A percentile compares a stretch with the other conserved stretches of the same genome.
Conservation (phyloP, 2,797 vertebrate genomes). For the Pelodytes ibericus region DNA sequence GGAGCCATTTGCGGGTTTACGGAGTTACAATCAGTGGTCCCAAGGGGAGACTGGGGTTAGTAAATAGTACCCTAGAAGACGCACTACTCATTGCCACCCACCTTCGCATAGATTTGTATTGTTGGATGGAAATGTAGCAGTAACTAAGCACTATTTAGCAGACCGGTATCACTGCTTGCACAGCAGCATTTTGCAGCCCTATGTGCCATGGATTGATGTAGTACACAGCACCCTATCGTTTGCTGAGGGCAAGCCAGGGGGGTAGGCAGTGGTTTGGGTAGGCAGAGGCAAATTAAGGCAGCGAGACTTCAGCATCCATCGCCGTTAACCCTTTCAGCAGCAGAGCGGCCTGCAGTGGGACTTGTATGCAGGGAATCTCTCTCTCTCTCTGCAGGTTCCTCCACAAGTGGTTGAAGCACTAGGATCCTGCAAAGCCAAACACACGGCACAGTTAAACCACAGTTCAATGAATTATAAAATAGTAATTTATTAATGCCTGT, state of each 20-base stretch:
- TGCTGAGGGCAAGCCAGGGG: background rate
- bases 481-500: too few species aligned
- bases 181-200: background rate
- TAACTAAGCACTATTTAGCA: background rate
- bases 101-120: background rate
- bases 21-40: background rate
- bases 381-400: slow-evolving; percentile 12
- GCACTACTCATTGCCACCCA: background rate
- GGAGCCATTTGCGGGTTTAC: background rate
- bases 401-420: background rate
- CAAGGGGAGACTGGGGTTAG: background rate
- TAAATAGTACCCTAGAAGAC: background rate
- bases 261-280: background rate
- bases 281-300: slow-evolving; percentile 23
- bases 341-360: background rate
- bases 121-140: background rate
- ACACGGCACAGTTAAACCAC: background rate
- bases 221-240: background rate
- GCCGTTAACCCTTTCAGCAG: background rate
- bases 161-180: background rate
- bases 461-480: too few species aligned
- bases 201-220: slow-evolving; percentile 1
- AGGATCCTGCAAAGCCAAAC: slow-evolving; percentile 20
- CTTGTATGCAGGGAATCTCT: background rate
- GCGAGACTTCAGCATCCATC: slow-evolving; percentile 20